Evolutionary conservation across 2,888 invertebrate genomes (phyloP), one percentile per base, ranked within the genome.

Genomic region (Epinotia ramella): DNA sequence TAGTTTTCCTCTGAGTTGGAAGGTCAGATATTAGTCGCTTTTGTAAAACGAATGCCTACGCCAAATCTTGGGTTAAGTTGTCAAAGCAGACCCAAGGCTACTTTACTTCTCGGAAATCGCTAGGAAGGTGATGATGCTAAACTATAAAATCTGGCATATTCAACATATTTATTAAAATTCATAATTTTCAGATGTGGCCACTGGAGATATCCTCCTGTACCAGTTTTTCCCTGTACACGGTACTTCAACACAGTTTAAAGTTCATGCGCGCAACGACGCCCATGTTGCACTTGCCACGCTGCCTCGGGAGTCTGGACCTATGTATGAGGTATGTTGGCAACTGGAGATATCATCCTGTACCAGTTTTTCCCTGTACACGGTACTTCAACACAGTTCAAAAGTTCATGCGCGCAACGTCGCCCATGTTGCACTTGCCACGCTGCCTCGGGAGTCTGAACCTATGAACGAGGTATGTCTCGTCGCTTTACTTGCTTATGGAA

Each of bases 391-490:
- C 33, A 60, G 59, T 69, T 69, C 0, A 69, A n/a, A n/a, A 28
- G 69, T 69, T 11, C 69, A 60, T 13, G 69, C 69, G 4, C 59
- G 59, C 2, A 69, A 69, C 5, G 69, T 60, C 13, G 69, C 69
- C 2, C 69, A 69, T 24, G n/a, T 69, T 2, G 69, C 69, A 5
- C 69, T 69, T 12, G 59, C 69, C 2, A 59, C 69, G 12, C 59
- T 59, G n/a, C 57, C 69, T 1, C 59, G 59, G 16, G 69, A 69
- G n/a, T 69, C 69, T 1, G 69, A 59, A 11, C 69, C 69, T 11
- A 60, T 69, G 69, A 60, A 69, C n/a, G 69, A 69, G 69, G 69
- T 69, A 60, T 18, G 66, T 20, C 49, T 40, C 33, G 33, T 6
- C 33, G 33, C 6, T 33, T 33, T 33, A 33, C 33, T 33, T 6